Evolutionary conservation across 2,113 vertebrate species (phyloP), one percentile per base, ranked within the genome.

Genomic region (Chaetops frenatus): DNA sequence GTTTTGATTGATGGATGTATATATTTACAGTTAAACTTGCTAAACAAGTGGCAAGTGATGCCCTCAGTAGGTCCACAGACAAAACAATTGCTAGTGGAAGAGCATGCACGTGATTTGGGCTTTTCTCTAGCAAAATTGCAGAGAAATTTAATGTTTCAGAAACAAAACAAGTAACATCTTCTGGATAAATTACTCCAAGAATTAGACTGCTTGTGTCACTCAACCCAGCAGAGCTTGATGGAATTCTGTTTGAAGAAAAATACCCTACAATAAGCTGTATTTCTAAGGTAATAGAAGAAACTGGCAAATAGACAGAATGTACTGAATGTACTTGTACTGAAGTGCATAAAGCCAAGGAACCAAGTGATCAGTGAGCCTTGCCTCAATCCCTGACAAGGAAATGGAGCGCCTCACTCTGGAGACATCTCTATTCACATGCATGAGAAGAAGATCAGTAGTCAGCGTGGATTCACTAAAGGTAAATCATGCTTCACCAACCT

Each of bases 21-120:
- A 60, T 90, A 88, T 88, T 95, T 88, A 77, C 67, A 82, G 62
- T 65, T 44, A 61, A 72, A 44, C 62, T 79, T 64, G 47, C 13
- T 48, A 29, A 67, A 54, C 1, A 5, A 61, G 35, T 57, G 42
- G 19, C 33, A 77, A 88, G 57, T 31, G 13, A 42, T 77, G 45
- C 50, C 25, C 21, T 86, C 3, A 1, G 84, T 38, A 69, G 54
- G 45, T 38, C 45, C 78, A 50, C 60, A 54, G 45, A n/a, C 48
- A 60, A 76, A 93, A 40, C 20, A 80, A 86, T 54, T 72, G 54
- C 48, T 77, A 15, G 24, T 76, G 22, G 50, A 81, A 62, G 14
- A 73, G 3, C 24, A 17, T 36, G 18, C 5, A 0, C 21, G 33
- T 0, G 7, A 45, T 65, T 92, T 88, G 44, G 48, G 21, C 57